Evolutionary conservation across 2,888 invertebrate genomes (phyloP).

Genomic region (Ophion ellenae): DNA sequence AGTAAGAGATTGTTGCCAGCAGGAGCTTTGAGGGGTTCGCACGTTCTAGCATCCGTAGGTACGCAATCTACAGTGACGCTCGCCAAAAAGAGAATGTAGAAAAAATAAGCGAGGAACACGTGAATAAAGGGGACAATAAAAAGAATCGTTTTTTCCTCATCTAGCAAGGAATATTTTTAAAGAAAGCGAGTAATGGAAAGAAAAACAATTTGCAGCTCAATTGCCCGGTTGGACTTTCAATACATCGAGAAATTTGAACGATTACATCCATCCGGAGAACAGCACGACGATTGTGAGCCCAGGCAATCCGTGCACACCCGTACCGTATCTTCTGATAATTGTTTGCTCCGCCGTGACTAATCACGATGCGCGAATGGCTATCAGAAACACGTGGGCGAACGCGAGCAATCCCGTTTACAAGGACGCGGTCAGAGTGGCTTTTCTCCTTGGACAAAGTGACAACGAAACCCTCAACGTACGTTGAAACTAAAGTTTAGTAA

Average conservation of each 20-base stretch:
- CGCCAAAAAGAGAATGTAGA: not conserved
- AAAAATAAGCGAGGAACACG: not conserved
- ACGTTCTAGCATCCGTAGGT: slow-evolving; percentile 80
- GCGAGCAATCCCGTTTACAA: slow-evolving; percentile 82
- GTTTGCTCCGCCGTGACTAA: slow-evolving; percentile 91
- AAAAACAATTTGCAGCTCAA: slow-evolving; percentile 75
- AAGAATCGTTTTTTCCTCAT: not conserved
- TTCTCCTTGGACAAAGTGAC: slow-evolving; percentile 87
- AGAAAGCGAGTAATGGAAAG: not conserved
- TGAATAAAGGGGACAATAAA: not conserved
- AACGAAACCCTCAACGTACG: slow-evolving; percentile 86
- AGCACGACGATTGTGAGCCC: slow-evolving; percentile 88
- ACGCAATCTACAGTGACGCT: slow-evolving; percentile 68
- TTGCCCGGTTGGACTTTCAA: slow-evolving; percentile 90
- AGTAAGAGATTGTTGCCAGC: slow-evolving; percentile 80
- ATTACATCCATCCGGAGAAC: slow-evolving; percentile 89
- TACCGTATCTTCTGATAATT: slow-evolving; percentile 88
- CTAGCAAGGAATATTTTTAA: not conserved
- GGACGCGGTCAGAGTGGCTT: slow-evolving; percentile 84
- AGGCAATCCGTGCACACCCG: slow-evolving; percentile 85
- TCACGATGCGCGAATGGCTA: slow-evolving; percentile 87
- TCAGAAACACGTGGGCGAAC: slow-evolving; percentile 90
- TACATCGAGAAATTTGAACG: slow-evolving; percentile 89
- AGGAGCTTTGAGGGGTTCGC: slow-evolving; percentile 76
- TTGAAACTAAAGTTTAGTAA: slow-evolving; percentile 36